These are phyloP conservation scores for Heptascelio sp. DNA, from an alignment of 2,888 invertebrate genomes.

Conservation along the genomic window DNA sequence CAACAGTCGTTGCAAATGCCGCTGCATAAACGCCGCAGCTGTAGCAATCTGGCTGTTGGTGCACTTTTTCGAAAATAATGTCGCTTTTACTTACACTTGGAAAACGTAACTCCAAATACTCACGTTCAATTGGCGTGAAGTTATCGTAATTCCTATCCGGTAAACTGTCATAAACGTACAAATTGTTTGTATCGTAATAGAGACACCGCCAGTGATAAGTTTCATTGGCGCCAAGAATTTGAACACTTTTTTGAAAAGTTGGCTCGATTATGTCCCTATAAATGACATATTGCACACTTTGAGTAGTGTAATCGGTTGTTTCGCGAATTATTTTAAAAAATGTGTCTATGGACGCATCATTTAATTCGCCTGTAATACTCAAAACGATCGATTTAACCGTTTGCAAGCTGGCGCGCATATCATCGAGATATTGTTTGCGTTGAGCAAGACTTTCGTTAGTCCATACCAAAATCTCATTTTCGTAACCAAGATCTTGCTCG, in stretches of 20 bases:
- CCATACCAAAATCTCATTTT: constrained; percentile 19
- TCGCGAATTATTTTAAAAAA: constrained; percentile 20
- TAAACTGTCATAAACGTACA: constrained; percentile 14
- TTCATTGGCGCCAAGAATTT: neutral
- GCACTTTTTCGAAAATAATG: neutral
- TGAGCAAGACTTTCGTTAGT: neutral
- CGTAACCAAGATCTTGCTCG: neutral
- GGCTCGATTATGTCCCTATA: neutral
- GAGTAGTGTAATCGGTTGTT: neutral
- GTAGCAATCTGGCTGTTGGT: neutral
- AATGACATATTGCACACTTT: constrained; percentile 1
- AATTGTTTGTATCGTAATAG: neutral
- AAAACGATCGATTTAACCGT: neutral
- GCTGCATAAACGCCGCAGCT: neutral
- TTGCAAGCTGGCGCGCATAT: neutral
- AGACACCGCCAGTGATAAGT: constrained; percentile 3
- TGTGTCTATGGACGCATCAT: constrained; percentile 20
- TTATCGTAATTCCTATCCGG: neutral
- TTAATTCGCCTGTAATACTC: neutral
- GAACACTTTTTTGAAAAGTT: neutral
- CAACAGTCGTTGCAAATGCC: neutral
- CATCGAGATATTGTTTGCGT: neutral
- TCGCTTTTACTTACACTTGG: neutral
- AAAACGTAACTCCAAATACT: constrained; percentile 14
- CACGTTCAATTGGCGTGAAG: neutral